These are phyloP conservation scores for Oreohelix idahoensis DNA, from an alignment of 1,140 invertebrate species.

Conservation along the genomic window DNA sequence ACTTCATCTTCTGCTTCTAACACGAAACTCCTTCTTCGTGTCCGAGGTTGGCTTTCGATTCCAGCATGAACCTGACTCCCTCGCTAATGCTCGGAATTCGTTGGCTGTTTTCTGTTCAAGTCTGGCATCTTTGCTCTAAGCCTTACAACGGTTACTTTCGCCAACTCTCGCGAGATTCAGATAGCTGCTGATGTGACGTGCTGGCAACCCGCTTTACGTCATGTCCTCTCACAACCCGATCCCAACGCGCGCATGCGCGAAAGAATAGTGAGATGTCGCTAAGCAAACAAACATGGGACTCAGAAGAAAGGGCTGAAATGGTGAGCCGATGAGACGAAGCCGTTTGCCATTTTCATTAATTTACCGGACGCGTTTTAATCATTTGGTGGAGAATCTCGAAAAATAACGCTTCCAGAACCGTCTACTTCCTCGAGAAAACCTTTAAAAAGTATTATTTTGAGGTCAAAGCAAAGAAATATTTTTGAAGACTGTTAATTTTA, in stretches of 20 bases:
- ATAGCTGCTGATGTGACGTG: constrained; percentile 29
- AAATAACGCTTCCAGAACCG: background rate
- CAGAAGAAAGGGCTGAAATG: background rate
- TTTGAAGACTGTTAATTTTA: too few species aligned
- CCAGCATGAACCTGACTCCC: constrained; percentile 2
- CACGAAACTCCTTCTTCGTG: background rate
- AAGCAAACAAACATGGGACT: constrained; percentile 34
- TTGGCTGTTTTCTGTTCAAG: background rate
- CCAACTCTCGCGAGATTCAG: constrained; percentile 37
- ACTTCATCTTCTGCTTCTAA: background rate
- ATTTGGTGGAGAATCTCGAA: background rate
- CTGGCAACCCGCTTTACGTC: constrained; percentile 29
- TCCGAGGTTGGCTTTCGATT: background rate
- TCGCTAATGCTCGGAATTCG: constrained; percentile 24
- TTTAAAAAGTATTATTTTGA: too few species aligned
- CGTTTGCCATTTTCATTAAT: constrained; percentile 28
- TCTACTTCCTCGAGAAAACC: too few species aligned
- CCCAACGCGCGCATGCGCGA: constrained; percentile 27
- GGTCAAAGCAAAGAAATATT: too few species aligned
- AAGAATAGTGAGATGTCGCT: constrained; percentile 40
- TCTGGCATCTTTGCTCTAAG: background rate
- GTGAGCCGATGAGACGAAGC: background rate
- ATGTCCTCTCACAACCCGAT: constrained; percentile 32
- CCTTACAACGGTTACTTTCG: background rate
- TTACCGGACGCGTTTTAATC: background rate